Evolutionary conservation across 2,113 vertebrate species (phyloP).

Genomic region (Fulica atra): DNA sequence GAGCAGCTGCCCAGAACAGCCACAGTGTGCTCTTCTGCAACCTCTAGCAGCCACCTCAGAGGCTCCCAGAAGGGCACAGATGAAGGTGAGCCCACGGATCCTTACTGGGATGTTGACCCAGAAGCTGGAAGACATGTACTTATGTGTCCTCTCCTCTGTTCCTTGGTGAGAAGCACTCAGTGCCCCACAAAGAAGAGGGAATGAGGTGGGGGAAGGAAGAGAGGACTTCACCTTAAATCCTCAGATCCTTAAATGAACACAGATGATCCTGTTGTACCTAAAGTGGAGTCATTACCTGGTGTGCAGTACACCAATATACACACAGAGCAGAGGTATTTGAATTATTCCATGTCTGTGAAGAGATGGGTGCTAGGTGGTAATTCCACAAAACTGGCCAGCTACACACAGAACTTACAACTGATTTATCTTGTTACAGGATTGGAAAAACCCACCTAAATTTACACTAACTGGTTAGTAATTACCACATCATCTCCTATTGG

Average conservation of each 20-base stretch:
- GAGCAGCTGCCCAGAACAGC: background rate
- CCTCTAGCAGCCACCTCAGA: background rate
- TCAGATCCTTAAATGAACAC: background rate
- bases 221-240: background rate
- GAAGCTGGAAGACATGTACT: background rate
- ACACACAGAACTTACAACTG: too few relatives aligned
- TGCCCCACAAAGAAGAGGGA: background rate
- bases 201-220: background rate
- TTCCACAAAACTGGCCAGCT: too few relatives aligned
- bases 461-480: too few relatives aligned
- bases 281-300: too few relatives aligned
- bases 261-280: background rate
- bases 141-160: background rate
- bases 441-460: too few relatives aligned
- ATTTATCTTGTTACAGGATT: too few relatives aligned
- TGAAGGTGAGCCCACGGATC: background rate
- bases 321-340: too few relatives aligned
- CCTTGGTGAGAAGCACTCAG: fast-evolving
- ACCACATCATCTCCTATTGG: too few relatives aligned
- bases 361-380: too few relatives aligned
- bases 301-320: too few relatives aligned
- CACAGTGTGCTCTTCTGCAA: background rate
- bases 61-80: background rate
- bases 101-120: background rate
- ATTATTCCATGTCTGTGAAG: too few relatives aligned